Conservation (phyloP, 1,140 invertebrate genomes). For the Ooceraea biroi region DNA sequence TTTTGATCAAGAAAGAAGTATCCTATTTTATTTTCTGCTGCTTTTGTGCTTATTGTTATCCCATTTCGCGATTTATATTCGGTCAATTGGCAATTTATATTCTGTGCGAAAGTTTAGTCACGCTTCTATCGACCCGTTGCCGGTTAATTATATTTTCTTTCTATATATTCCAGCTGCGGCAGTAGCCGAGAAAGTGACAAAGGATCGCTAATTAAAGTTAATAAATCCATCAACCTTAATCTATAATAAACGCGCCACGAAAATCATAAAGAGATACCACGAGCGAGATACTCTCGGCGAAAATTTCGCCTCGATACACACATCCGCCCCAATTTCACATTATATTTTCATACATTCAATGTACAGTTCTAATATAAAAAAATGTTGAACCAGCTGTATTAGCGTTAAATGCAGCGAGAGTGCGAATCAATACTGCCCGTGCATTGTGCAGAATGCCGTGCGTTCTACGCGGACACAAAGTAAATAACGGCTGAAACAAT, state of each 20-base stretch:
- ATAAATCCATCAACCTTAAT: constrained; percentile 3
- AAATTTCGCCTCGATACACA: background rate
- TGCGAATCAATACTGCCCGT: background rate
- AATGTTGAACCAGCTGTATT: background rate
- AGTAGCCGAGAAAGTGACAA: background rate
- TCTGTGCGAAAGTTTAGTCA: background rate
- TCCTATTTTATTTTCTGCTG: background rate
- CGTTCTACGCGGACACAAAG: background rate
- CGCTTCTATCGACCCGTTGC: background rate
- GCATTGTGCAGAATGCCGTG: background rate
- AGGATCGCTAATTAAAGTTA: background rate
- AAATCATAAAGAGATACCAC: background rate
- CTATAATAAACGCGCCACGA: background rate
- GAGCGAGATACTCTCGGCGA: background rate
- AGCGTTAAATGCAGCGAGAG: background rate
- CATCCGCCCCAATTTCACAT: too few relatives aligned
- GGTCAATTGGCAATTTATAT: background rate
- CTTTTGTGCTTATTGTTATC: background rate
- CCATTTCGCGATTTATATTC: background rate
- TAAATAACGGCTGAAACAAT: background rate
- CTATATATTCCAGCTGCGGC: background rate
- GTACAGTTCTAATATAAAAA: background rate
- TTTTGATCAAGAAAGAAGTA: background rate
- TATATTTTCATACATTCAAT: too few relatives aligned
- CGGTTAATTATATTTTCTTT: background rate